Conservation (phyloP, 2,797 vertebrate species). For the Phataginus tricuspis region DNA sequence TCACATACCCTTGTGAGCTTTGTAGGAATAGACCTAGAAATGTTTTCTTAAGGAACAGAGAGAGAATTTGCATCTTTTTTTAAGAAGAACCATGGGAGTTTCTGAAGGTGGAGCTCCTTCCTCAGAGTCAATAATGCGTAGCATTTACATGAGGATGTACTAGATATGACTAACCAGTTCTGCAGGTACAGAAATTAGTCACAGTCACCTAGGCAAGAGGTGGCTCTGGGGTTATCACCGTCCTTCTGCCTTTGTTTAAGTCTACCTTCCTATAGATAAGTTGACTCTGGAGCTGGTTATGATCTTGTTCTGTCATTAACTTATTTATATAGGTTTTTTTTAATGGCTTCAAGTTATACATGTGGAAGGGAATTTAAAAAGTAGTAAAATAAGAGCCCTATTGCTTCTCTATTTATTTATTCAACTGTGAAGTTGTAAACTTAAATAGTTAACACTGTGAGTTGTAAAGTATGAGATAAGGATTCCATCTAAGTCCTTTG, state of each 20-base stretch:
- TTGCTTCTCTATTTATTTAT: background rate
- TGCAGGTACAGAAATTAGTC: background rate
- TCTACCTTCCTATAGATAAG: background rate
- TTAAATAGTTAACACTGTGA: background rate
- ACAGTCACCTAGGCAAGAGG: background rate
- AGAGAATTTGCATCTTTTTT: background rate
- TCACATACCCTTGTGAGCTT: background rate
- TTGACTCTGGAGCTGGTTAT: background rate
- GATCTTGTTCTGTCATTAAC: background rate
- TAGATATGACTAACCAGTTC: background rate
- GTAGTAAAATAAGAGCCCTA: background rate
- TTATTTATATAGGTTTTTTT: slow-evolving; percentile 6
- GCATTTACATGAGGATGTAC: background rate
- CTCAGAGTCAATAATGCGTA: background rate
- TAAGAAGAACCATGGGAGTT: background rate
- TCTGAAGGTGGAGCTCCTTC: background rate
- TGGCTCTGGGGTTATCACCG: background rate
- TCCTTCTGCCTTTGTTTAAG: background rate
- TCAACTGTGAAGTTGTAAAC: too few relatives aligned
- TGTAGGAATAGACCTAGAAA: background rate
- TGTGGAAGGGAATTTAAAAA: background rate
- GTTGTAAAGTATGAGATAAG: background rate
- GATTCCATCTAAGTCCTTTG: background rate
- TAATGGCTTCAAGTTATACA: slow-evolving; percentile 14
- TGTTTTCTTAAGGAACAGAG: background rate